These are phyloP conservation scores for Pygmarrhopalites habei DNA, from an alignment of 1,140 invertebrate genomes.

Conservation along the genomic window DNA sequence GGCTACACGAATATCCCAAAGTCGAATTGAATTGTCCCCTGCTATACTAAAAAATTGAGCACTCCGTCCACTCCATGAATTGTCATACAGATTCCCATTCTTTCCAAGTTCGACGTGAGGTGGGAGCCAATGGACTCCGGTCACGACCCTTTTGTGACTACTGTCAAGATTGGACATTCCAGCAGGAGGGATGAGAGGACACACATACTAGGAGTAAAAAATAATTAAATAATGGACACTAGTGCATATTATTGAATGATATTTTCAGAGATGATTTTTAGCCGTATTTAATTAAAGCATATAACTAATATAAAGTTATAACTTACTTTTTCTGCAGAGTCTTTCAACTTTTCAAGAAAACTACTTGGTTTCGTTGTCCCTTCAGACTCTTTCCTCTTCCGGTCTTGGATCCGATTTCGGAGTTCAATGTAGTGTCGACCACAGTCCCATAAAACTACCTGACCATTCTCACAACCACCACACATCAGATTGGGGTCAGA, in stretches of 20 bases:
- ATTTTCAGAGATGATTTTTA: no score
- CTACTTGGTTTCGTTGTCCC: neutral
- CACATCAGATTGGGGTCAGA: constrained; percentile 46
- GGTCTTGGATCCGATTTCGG: constrained; percentile 20
- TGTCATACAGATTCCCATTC: constrained; percentile 33
- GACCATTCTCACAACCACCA: constrained; percentile 50
- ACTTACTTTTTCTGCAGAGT: constrained; percentile 24
- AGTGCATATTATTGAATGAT: no score
- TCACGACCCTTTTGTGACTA: constrained; percentile 28
- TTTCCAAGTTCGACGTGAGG: constrained; percentile 32
- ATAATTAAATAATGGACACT: no score
- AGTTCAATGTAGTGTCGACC: constrained; percentile 21
- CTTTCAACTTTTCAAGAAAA: constrained; percentile 36
- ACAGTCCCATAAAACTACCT: constrained; percentile 50
- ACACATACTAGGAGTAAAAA: no score
- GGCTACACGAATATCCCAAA: constrained; percentile 32
- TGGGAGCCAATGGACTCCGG: constrained; percentile 27
- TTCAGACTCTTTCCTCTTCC: constrained; percentile 13
- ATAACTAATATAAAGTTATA: no score
- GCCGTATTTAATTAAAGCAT: no score
- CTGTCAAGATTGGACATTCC: constrained; percentile 27
- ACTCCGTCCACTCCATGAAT: constrained; percentile 16
- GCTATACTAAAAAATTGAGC: constrained; percentile 33
- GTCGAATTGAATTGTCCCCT: constrained; percentile 19
- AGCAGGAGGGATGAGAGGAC: constrained; percentile 20